Evolutionary conservation across 2,888 invertebrate genomes (phyloP), one percentile per base, ranked within the genome.

Genomic region (Thelaira solivaga): DNA sequence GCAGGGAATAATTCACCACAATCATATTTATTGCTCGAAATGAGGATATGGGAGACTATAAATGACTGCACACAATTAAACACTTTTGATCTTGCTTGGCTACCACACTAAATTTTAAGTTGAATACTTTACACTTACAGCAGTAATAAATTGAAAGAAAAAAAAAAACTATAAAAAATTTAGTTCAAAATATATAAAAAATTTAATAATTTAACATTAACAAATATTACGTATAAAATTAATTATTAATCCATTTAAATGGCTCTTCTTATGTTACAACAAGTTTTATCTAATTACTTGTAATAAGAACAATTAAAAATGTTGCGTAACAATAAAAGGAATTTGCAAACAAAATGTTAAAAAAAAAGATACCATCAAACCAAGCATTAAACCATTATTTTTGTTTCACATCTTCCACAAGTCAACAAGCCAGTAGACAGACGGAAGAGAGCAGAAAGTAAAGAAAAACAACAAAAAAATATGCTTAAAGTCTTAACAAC

Each of bases 231-330:
- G n/a, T n/a, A n/a, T n/a, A n/a, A n/a, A n/a, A n/a, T 16, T 18
- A 16, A 22, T 18, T n/a, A 6, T 49, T 39, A 55, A 59, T 29
- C 22, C 43, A 31, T 22, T 64, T 43, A 36, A 59, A n/a, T 36
- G 22, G 11, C 8, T 4, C 43, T 45, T 34, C 26, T 36, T 34
- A n/a, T 62, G 26, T 47, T 0, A 1, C 7, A 55, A 57, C 16
- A 59, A 41, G 26, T 18, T 57, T 62, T 49, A 68, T 57, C 62
- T 73, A 78, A 78, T 69, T 64, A 59, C 51, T 59, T 69, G 59
- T 69, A 74, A 57, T 41, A 53, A 65, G 51, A 78, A 43, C 69
- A 74, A 74, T 69, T 69, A 69, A 36, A 68, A 62, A 68, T 62
- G 55, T 57, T 71, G 62, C 34, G 41, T 24, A 26, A 72, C 41